Percentiles rank a stretch among this genome's conserved stretches.
phyloP scores from a whole-genome alignment of 2,113 vertebrate species.

The Chaenocephalus aceratus region DNA sequence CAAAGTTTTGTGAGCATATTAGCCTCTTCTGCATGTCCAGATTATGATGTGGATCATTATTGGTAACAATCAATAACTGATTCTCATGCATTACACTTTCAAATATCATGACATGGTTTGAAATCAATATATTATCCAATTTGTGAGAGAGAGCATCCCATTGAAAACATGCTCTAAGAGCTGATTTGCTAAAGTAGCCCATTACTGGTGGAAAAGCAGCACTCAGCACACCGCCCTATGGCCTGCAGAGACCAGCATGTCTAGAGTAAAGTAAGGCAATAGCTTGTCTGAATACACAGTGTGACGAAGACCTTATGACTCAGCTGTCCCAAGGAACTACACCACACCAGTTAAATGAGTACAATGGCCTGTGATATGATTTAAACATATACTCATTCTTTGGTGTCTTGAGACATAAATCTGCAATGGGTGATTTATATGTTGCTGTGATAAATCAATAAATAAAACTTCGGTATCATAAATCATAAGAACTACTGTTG shows the following conservation, averaged over 20 bases:
- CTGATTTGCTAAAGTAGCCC: conserved; percentile 62
- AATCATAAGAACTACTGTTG: not conserved
- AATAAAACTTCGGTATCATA: not conserved
- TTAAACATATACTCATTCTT: conserved; percentile 12
- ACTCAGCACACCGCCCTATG: conserved; percentile 30
- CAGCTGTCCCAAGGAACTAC: conserved; percentile 1
- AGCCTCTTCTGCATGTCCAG: no score
- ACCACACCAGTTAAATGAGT: conserved; percentile 14
- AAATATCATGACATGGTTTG: no score
- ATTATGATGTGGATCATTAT: no score
- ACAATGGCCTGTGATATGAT: conserved; percentile 1
- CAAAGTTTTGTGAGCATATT: no score
- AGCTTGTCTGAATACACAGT: conserved; percentile 38
- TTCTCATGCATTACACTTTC: no score
- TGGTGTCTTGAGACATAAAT: conserved; percentile 17
- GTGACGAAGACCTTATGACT: conserved; percentile 34
- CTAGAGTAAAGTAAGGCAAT: conserved; percentile 33
- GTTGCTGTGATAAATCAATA: not conserved
- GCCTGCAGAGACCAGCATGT: conserved; percentile 45
- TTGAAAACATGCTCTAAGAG: conserved; percentile 53
- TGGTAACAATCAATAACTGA: no score
- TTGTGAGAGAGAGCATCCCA: conserved; percentile 18
- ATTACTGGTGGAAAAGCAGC: conserved; percentile 64
- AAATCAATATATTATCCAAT: no score
- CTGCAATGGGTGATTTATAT: conserved; percentile 6